A percentile compares a stretch with the other conserved stretches of the same genome.
Evolutionary conservation across 2,797 vertebrate species (phyloP).

Genomic region (Halcyon chelicuti): DNA sequence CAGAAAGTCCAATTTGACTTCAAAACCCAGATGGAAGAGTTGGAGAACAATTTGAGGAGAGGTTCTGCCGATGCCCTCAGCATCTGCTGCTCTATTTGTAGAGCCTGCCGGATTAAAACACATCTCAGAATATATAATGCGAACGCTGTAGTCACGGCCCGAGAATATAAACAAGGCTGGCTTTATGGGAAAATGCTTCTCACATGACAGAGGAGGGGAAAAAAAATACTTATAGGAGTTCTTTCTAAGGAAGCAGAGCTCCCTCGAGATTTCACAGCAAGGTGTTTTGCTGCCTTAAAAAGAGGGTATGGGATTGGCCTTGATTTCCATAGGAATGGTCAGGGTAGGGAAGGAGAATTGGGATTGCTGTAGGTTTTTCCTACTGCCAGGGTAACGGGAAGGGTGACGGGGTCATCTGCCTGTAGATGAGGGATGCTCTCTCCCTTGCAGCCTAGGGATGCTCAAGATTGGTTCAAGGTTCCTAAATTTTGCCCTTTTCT

Average conservation of each 20-base stretch:
- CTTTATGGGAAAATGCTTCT: not conserved
- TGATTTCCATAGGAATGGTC: rapidly evolving
- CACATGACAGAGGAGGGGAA: not conserved
- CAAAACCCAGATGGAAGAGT: constrained; percentile 7
- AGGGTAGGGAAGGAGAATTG: not conserved
- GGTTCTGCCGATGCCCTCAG: not conserved
- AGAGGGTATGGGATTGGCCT: not conserved
- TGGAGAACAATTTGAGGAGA: constrained; percentile 7
- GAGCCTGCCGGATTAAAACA: not conserved
- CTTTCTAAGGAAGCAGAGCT: not conserved
- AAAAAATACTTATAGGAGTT: not conserved
- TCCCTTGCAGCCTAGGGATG: not conserved
- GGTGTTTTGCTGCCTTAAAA: not conserved
- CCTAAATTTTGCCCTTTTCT: not conserved
- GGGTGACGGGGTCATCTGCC: not conserved
- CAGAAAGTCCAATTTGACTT: not conserved
- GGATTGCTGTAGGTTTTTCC: not conserved
- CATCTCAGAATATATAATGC: not conserved
- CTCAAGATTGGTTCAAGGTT: too few species aligned
- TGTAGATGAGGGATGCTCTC: too few species aligned
- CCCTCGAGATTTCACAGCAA: not conserved
- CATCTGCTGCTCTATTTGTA: constrained; percentile 30
- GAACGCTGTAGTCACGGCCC: not conserved
- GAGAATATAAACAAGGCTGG: not conserved
- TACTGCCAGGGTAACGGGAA: not conserved